Evolutionary conservation across 1,140 invertebrate species (phyloP).

Genomic region (Schlechtendalia chinensis): DNA sequence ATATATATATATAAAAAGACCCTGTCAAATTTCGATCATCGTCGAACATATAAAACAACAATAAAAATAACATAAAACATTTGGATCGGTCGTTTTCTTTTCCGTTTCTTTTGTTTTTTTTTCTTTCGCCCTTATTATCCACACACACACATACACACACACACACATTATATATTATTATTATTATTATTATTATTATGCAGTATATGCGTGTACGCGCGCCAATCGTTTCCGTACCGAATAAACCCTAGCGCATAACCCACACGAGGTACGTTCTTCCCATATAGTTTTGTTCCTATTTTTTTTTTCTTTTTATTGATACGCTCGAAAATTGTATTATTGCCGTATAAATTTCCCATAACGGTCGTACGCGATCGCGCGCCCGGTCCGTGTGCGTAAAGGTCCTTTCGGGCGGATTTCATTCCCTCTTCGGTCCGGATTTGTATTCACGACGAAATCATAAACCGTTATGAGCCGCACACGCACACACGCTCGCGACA

Average conservation of each 20-base stretch:
- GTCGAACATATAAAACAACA: conserved; percentile 39
- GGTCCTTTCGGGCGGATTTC: no score
- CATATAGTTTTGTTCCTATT: no score
- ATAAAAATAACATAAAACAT: conserved; percentile 46
- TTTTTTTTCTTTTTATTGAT: conserved; percentile 44
- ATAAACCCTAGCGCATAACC: conserved; percentile 37
- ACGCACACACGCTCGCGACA: no score
- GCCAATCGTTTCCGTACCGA: conserved; percentile 46
- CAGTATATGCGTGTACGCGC: no score
- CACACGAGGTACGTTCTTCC: no score
- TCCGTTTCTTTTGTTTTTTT: neutral
- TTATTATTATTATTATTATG: neutral
- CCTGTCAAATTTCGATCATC: conserved; percentile 47
- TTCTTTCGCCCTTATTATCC: no score
- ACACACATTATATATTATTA: neutral
- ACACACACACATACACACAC: neutral
- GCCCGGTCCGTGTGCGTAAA: neutral
- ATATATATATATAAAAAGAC: conserved; percentile 28
- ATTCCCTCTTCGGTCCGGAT: neutral
- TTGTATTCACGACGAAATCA: conserved; percentile 40
- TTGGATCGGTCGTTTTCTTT: neutral
- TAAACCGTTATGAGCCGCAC: conserved; percentile 33
- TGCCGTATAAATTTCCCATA: conserved; percentile 45
- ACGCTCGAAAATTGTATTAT: conserved; percentile 46
- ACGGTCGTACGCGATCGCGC: neutral